These are phyloP conservation scores for Oxystoma pomonae DNA, from an alignment of 2,888 invertebrate genomes.

Conservation along the genomic window DNA sequence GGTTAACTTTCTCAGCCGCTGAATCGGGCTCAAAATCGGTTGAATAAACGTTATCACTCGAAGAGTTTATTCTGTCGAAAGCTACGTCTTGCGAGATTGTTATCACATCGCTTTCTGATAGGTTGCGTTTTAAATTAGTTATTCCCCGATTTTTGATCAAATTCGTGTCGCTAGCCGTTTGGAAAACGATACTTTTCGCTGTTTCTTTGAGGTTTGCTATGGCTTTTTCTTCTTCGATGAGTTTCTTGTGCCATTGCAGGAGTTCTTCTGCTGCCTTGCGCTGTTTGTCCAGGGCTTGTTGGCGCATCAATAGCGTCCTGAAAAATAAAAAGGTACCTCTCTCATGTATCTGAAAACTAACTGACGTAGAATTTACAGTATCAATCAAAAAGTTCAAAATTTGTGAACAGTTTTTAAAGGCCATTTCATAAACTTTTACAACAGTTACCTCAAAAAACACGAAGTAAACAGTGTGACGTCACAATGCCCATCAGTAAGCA, in stretches of 20 bases:
- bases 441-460: too few species aligned
- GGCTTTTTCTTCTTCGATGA: constrained; percentile 53
- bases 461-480: too few species aligned
- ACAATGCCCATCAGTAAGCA: too few species aligned
- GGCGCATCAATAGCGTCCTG: constrained; percentile 49
- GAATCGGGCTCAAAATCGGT: constrained; percentile 34
- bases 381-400: too few species aligned
- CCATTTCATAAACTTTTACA: too few species aligned
- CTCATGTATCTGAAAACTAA: too few species aligned
- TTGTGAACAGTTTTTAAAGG: too few species aligned
- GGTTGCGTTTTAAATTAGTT: constrained; percentile 44
- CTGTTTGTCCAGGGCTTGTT: constrained; percentile 48
- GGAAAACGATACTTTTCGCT: constrained; percentile 40
- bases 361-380: too few species aligned
- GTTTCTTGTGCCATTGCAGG: constrained; percentile 52
- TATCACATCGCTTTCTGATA: background rate
- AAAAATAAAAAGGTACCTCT: too few species aligned
- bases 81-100: background rate
- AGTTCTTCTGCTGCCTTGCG: constrained; percentile 51
- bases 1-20: constrained; percentile 23
- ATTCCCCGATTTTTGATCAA: constrained; percentile 42
- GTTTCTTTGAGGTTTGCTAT: constrained; percentile 50
- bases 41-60: constrained; percentile 23
- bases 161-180: constrained; percentile 35
- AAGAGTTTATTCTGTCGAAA: background rate